Evolutionary conservation across 1,140 invertebrate genomes (phyloP), one percentile per base, ranked within the genome.

Genomic region (Ceratina calcarata): DNA sequence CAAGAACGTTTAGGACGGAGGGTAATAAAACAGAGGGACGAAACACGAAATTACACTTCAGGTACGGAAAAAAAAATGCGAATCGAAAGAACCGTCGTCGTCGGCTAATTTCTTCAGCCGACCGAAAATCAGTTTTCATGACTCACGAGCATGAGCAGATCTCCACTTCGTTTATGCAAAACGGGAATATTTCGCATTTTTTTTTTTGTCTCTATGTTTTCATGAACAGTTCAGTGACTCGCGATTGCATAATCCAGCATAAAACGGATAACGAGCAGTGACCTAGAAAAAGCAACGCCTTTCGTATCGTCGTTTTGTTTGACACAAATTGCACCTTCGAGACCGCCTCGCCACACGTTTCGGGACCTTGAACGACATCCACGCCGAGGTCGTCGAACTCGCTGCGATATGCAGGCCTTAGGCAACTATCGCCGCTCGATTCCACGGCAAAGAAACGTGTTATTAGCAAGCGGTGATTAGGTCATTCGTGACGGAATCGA

Each of bases 381-480:
- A 7, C 16, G 20, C 0, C 4, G 12, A 12, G 70, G 57, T 72
- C 70, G 16, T 72, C 24, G 55, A 71, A 45, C 69, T 58, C 67
- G 18, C 24, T 10, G 7, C 3, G 12, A 27, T 18, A 27, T 32
- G 15, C 22, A 15, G 13, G 15, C 27, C 27, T 32, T 20, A 16
- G 24, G 67, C 51, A 69, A 32, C 12, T 16, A 55, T 55, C 2
- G 67, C 67, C 18, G 67, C 16, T 57, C 27, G 51, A 70, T 32
- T 32, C 7, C 18, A 49, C 24, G 51, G 10, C 4, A 7, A 27
- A 16, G 51, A 57, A 57, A 53, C 66, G 49, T 53, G 66, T 70
- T 55, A 70, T 70, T 70, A 70, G 67, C 53, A 4, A 70, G 18
- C 22, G 24, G 67, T 3, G 67, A 68, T 68, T 68, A 68, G 67